A percentile compares a stretch with the other conserved stretches of the same genome.
These are phyloP conservation scores for Peromyscus melanophrys DNA, from an alignment of 2,797 vertebrate species.

Conservation along the genomic window DNA sequence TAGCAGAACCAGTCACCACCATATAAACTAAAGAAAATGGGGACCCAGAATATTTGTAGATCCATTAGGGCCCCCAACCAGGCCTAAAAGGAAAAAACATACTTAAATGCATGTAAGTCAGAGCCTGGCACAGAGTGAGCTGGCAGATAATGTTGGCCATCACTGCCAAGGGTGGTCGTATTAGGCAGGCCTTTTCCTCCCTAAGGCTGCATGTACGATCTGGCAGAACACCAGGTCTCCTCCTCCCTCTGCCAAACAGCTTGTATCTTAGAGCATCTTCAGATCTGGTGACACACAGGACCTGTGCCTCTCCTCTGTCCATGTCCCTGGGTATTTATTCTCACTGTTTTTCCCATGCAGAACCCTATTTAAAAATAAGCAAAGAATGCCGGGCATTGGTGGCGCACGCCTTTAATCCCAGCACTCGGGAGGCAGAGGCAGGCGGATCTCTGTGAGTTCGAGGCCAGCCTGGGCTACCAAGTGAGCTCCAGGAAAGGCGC, in stretches of 20 bases:
- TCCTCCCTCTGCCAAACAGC: neutral
- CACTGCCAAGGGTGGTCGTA: neutral
- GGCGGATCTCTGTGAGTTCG: no score
- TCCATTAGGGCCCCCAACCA: neutral
- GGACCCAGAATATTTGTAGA: neutral
- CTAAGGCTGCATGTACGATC: neutral
- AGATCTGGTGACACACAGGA: neutral
- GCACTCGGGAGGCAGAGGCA: no score
- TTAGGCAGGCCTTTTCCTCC: neutral
- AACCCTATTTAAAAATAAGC: slow-evolving; percentile 41
- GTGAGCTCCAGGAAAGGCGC: no score
- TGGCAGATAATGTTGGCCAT: neutral
- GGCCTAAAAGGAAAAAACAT: neutral
- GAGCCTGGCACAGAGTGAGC: neutral
- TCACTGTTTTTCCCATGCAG: neutral
- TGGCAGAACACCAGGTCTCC: neutral
- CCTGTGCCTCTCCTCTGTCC: neutral
- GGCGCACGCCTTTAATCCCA: no score
- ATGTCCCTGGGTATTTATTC: neutral
- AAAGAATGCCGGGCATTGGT: no score
- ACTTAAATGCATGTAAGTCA: neutral
- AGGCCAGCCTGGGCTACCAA: no score
- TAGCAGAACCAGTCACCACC: neutral
- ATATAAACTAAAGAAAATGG: neutral
- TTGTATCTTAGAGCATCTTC: neutral